Conservation (phyloP, 2,113 vertebrate species). For the Canis aureus region DNA sequence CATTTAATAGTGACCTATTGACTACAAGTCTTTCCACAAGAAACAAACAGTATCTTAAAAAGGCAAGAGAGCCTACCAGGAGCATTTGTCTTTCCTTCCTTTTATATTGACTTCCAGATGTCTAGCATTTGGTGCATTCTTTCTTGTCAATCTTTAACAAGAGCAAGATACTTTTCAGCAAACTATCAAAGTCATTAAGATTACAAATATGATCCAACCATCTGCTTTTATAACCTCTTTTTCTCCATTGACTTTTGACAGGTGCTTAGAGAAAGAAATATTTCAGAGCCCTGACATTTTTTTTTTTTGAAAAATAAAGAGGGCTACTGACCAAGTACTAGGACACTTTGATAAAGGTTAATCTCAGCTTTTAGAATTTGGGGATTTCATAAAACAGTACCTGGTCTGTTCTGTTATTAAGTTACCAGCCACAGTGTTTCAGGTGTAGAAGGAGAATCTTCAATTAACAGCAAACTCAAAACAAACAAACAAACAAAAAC, state of each 20-base stretch:
- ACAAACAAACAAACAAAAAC: not conserved
- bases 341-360: not conserved
- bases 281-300: not conserved
- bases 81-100: not conserved
- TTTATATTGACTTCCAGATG: not conserved
- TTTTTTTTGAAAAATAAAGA: not conserved
- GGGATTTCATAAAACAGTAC: not conserved
- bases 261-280: not conserved
- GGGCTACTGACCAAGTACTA: not conserved
- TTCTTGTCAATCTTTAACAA: not conserved
- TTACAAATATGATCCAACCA: not conserved
- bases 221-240: constrained; percentile 1
- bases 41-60: not conserved
- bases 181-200: constrained; percentile 8
- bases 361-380: constrained; percentile 13
- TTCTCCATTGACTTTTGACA: not conserved
- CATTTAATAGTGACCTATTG: not conserved
- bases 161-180: not conserved
- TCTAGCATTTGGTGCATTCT: not conserved
- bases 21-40: not conserved
- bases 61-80: not conserved
- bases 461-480: not conserved
- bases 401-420: not conserved
- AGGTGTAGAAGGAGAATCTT: not conserved
- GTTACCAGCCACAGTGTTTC: not conserved